phyloP scores from a whole-genome alignment of 2,113 vertebrate genomes.

The Cepphus grylle region DNA sequence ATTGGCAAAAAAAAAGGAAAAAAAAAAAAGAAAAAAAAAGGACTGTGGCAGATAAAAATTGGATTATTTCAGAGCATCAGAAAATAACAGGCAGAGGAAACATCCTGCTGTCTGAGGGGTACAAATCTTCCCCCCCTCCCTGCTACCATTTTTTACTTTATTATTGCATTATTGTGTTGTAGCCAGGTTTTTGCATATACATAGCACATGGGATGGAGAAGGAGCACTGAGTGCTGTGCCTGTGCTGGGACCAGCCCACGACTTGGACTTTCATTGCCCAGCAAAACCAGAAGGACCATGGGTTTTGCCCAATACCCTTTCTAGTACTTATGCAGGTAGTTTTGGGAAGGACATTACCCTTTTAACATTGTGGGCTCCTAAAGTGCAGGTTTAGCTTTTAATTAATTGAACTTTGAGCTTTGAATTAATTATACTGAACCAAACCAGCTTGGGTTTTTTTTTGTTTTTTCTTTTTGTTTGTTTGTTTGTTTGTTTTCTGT shows the following conservation, averaged over 20 bases:
- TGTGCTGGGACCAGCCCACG: background rate
- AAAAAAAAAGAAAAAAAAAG: background rate
- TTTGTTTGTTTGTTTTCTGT: too few relatives aligned
- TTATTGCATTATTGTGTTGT: background rate
- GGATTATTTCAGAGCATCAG: background rate
- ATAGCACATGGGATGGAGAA: background rate
- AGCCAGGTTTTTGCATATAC: background rate
- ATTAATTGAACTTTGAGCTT: too few relatives aligned
- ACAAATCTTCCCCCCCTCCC: background rate
- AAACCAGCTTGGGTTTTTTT: background rate
- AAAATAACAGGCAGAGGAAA: slow-evolving; percentile 11
- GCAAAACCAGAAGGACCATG: background rate
- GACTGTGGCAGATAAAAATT: background rate
- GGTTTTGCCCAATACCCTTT: background rate
- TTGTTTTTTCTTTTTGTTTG: too few relatives aligned
- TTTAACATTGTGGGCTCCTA: background rate
- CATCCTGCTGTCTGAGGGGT: background rate
- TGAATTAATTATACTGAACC: background rate
- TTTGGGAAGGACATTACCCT: background rate
- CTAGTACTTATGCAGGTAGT: background rate
- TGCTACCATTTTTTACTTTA: background rate
- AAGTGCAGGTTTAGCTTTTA: background rate
- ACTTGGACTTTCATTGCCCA: background rate
- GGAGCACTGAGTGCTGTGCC: background rate
- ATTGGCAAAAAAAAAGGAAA: background rate